These are phyloP conservation scores for Megalopta genalis DNA, from an alignment of 1,140 invertebrate genomes.

Conservation along the genomic window DNA sequence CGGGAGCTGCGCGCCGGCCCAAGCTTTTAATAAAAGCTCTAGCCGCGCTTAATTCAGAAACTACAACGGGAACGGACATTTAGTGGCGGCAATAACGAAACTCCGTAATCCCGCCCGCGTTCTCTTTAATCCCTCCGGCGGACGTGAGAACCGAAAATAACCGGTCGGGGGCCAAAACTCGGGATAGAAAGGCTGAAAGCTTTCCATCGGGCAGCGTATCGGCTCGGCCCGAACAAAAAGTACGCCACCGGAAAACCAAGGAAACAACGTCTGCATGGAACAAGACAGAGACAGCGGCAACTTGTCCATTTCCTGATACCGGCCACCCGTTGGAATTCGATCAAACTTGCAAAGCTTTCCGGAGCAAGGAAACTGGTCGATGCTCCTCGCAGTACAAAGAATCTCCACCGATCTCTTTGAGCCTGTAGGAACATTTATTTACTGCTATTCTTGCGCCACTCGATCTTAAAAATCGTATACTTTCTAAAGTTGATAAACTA, in stretches of 20 bases:
- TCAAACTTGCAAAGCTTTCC: too few species aligned
- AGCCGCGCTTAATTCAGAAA: slow-evolving; percentile 37
- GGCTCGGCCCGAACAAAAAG: too few species aligned
- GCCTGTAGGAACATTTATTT: too few species aligned
- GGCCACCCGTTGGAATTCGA: slow-evolving; percentile 57
- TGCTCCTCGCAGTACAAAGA: too few species aligned
- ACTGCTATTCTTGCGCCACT: too few species aligned
- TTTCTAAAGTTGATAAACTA: too few species aligned
- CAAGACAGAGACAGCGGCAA: slow-evolving; percentile 26
- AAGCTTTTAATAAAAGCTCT: slow-evolving; percentile 42
- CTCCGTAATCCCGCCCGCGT: slow-evolving; percentile 44
- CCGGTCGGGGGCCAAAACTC: slow-evolving; percentile 12
- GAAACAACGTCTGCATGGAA: too few species aligned
- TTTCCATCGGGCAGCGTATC: slow-evolving; percentile 2
- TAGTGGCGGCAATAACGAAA: slow-evolving; percentile 48
- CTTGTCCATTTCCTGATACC: slow-evolving; percentile 64
- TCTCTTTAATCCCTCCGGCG: slow-evolving; percentile 35
- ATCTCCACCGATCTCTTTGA: too few species aligned
- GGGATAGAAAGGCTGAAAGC: slow-evolving; percentile 36
- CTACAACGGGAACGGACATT: slow-evolving; percentile 39
- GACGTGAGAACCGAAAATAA: slow-evolving; percentile 51
- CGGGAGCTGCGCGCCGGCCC: background rate
- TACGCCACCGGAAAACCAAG: background rate
- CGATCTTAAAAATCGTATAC: too few species aligned
- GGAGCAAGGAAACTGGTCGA: too few species aligned